Base-by-base conservation (phyloP, 2,888 invertebrate genomes). In the Aleiodes leptofemur region DNA sequence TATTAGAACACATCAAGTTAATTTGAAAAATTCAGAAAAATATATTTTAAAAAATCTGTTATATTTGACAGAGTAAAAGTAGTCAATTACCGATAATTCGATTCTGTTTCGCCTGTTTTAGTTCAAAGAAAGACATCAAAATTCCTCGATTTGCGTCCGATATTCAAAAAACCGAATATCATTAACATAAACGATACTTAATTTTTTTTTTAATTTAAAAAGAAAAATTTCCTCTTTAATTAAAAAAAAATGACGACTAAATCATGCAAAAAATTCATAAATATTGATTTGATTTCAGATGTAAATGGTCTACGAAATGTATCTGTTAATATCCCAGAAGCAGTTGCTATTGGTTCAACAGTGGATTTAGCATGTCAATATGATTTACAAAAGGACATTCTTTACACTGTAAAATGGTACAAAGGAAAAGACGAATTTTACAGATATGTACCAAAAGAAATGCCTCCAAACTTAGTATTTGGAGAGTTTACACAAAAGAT, bases 331-430 rank as follows among this genome's bases (percentile, higher is more conserved):
- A 93, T 95, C 57, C 95, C 95, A 64, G 91, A 91, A 78, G 95
- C 95, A 1, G 95, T 94, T 51, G 91, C 93, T 73, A 92, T 94
- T 51, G 94, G 94, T 61, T 93, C 94, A 81, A 94, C 94, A 0
- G 95, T 95, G 68, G 94, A 93, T 57, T 90, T 96, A 78, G 93
- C 93, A 84, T 96, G 95, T 90, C 92, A 92, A 81, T 95, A 95
- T 91, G 93, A 95, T 88, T 90, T 96, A 74, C 94, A 94, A 87
- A 93, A 93, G 66, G 95, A 95, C 83, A 92, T 93, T 0, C 90
- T 96, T 13, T 96, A 95, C 90, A 94, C 95, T 74, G 94, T 96
- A 80, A 95, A 95, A 90, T 96, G 95, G 96, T 96, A 95, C 91
- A 92, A 95, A 82, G 95, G 95, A 6, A 86, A 91, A 13, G 92